Evolutionary conservation across 2,113 vertebrate genomes (phyloP), one percentile per base, ranked within the genome.

Genomic region (Notothenia rossii): DNA sequence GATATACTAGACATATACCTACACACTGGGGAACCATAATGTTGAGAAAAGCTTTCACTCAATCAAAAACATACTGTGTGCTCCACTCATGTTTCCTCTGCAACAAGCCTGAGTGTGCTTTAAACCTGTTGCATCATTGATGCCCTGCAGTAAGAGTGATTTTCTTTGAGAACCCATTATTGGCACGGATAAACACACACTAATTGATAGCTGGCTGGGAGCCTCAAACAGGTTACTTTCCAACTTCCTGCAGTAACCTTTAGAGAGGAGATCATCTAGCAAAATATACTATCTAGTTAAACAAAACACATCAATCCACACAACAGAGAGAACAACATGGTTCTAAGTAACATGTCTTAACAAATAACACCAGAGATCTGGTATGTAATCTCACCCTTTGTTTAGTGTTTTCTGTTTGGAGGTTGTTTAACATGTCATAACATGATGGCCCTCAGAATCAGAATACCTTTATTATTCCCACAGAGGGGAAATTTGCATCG

Each of bases 401-500:
- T 90, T 89, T 81, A 4, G 17, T 55, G 56, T 79, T 86, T 78
- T 84, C 18, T 77, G 43, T 88, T 72, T 84, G 55, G 17, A 12
- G 48, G 8, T 0, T 15, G 51, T 14, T 10, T 6, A 79, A 76
- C 89, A 7, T 87, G 90, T 79, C 56, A 33, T 7, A 60, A 81
- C 88, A 69, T 1, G 80, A 77, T 25, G 15, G 33, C 48, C 17
- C 2, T 56, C 11, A 33, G 25, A 25, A 25, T 25, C 25, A 25
- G 25, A 25, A 2, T 25, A 25, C 25, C 25, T 25, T 25, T 25
- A 25, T 25, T 25, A 25, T 2, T 25, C 25, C 25, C 25, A 25
- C 25, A 25, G 25, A 25, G 25, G 25, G 25, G 25, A 25, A 2
- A 25, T 25, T 25, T 25, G 25, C 25, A 25, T 25, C 25, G 25